Conservation (phyloP, 2,797 vertebrate species). For the Catharus ustulatus region DNA sequence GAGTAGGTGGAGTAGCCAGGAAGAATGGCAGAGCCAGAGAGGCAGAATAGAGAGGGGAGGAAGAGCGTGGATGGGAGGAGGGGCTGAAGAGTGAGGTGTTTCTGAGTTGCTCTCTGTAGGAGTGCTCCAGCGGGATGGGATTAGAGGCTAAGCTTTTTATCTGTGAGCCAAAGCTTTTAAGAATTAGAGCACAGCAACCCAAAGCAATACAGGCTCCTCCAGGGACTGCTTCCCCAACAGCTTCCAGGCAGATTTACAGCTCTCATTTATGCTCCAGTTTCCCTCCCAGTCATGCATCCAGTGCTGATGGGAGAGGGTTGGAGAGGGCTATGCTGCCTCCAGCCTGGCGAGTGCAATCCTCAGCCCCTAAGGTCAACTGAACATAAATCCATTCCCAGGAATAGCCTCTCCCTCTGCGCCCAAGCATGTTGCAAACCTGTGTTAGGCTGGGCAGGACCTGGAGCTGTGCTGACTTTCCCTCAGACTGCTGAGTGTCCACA, state of each 20-base stretch:
- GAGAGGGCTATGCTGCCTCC: neutral
- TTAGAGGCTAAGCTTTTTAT: constrained; percentile 58
- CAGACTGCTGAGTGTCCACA: neutral
- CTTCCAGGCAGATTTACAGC: constrained; percentile 47
- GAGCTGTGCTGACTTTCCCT: neutral
- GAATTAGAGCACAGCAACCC: constrained; percentile 36
- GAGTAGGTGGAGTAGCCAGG: neutral
- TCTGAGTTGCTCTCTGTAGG: constrained; percentile 13
- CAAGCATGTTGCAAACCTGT: neutral
- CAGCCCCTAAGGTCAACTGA: neutral
- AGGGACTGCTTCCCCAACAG: constrained; percentile 12
- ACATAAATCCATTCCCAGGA: neutral
- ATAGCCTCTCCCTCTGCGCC: neutral
- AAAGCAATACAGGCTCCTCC: constrained; percentile 16
- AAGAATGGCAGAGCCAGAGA: neutral
- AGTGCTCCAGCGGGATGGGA: neutral
- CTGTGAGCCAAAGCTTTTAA: constrained; percentile 46
- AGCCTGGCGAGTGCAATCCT: neutral
- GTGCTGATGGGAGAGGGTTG: neutral
- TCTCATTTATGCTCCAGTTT: constrained; percentile 4
- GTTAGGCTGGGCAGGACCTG: neutral
- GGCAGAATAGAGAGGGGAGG: neutral
- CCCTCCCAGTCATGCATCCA: constrained; percentile 10
- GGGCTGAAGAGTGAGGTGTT: neutral
- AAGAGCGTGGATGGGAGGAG: neutral